phyloP scores from a whole-genome alignment of 1,140 invertebrate species.

The Cephus cinctus region DNA sequence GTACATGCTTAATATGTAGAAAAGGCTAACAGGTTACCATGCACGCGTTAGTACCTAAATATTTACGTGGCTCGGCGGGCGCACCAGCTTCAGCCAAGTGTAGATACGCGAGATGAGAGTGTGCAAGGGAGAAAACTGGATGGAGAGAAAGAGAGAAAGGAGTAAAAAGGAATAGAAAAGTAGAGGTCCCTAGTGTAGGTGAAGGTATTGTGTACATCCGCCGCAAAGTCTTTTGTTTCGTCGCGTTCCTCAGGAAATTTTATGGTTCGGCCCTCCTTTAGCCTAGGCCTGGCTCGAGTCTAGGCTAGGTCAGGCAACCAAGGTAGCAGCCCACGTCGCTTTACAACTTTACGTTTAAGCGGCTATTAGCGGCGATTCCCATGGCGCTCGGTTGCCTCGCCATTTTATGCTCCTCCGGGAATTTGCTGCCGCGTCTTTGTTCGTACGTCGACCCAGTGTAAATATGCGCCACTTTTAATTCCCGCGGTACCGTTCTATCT shows the following conservation, averaged over 20 bases:
- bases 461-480: slow-evolving; percentile 27
- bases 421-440: slow-evolving; percentile 28
- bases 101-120: too few species aligned
- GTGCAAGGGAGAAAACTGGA: neutral
- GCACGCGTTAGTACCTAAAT: too few species aligned
- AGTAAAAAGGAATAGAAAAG: too few species aligned
- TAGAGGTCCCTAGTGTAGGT: too few species aligned
- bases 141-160: slow-evolving; percentile 15
- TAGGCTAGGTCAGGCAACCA: too few species aligned
- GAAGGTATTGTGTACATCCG: slow-evolving; percentile 21
- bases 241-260: slow-evolving; percentile 27
- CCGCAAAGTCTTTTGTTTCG: slow-evolving; percentile 23
- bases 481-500: too few species aligned
- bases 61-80: too few species aligned
- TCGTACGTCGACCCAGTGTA: slow-evolving; percentile 27
- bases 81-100: too few species aligned
- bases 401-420: slow-evolving; percentile 26
- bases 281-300: slow-evolving; percentile 24
- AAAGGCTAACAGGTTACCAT: slow-evolving; percentile 25
- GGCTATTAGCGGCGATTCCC: slow-evolving; percentile 19
- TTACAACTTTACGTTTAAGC: slow-evolving; percentile 26
- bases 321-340: slow-evolving; percentile 17
- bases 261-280: slow-evolving; percentile 21
- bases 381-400: slow-evolving; percentile 16
- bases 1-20: slow-evolving; percentile 21